phyloP scores from a whole-genome alignment of 2,888 invertebrate genomes.

The Escarpia spicata region DNA sequence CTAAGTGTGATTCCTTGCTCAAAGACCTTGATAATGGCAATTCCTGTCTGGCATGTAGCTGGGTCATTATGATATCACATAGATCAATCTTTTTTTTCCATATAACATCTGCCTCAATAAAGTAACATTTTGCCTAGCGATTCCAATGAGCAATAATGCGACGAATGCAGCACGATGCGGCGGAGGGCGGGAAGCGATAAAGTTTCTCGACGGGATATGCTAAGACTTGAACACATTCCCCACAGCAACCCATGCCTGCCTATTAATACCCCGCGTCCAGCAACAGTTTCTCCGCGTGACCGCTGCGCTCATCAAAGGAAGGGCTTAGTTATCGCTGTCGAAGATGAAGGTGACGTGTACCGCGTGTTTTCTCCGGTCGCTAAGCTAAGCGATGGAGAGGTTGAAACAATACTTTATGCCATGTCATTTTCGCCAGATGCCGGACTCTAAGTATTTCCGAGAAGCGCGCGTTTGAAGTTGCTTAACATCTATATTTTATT shows the following conservation, averaged over 20 bases:
- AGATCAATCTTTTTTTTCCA: not conserved
- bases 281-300: not conserved
- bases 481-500: slow-evolving; percentile 1
- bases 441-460: not conserved
- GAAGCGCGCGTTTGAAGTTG: slow-evolving; percentile 7
- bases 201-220: not conserved
- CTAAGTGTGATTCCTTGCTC: not conserved
- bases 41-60: not conserved
- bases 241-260: not conserved
- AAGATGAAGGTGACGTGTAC: not conserved
- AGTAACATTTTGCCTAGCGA: not conserved
- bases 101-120: not conserved
- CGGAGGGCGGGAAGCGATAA: not conserved
- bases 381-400: not conserved
- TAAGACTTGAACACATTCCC: not conserved
- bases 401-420: not conserved
- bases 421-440: not conserved
- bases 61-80: not conserved
- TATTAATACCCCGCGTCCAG: slow-evolving; percentile 13
- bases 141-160: not conserved
- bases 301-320: not conserved
- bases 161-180: not conserved
- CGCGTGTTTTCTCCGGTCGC: not conserved
- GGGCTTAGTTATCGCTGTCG: not conserved
- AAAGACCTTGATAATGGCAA: not conserved